Evolutionary conservation across 2,797 vertebrate species (phyloP).

Genomic region (Phrynocephalus vlangalii): DNA sequence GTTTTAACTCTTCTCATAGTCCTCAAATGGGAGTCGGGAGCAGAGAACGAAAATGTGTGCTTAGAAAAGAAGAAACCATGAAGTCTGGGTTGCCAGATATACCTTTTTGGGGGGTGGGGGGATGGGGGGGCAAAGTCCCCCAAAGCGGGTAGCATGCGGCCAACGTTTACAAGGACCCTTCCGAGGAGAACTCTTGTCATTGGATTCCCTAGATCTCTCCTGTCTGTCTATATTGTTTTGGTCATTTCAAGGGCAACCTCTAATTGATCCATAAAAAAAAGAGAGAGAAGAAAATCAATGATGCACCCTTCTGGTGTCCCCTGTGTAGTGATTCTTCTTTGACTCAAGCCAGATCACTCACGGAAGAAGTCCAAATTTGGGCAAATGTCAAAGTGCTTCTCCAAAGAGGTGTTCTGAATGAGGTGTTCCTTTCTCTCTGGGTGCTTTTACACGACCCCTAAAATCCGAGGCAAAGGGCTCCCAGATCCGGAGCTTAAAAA

Average conservation of each 20-base stretch:
- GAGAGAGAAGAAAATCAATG: not conserved
- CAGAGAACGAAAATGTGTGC: not conserved
- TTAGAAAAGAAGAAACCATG: not conserved
- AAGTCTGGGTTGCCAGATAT: not conserved
- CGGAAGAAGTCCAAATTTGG: slow-evolving; percentile 1
- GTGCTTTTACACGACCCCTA: too few species aligned
- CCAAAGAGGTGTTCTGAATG: not conserved
- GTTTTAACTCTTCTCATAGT: not conserved
- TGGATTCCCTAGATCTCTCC: not conserved
- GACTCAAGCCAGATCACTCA: not conserved
- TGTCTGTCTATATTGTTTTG: not conserved
- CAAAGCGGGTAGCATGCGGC: slow-evolving; percentile 24
- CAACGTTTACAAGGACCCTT: not conserved
- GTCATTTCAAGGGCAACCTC: slow-evolving; percentile 7
- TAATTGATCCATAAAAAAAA: not conserved
- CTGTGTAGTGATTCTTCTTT: not conserved
- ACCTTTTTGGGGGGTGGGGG: not conserved
- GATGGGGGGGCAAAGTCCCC: not conserved
- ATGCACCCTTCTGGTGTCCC: not conserved
- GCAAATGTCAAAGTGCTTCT: not conserved
- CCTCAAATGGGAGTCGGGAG: not conserved
- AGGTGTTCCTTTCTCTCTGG: too few species aligned
- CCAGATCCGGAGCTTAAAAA: too few species aligned
- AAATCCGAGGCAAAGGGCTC: too few species aligned
- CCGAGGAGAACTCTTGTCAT: not conserved